Evolutionary conservation across 2,113 vertebrate genomes (phyloP), one percentile per base, ranked within the genome.

Genomic region (Odontophorus gujanensis): DNA sequence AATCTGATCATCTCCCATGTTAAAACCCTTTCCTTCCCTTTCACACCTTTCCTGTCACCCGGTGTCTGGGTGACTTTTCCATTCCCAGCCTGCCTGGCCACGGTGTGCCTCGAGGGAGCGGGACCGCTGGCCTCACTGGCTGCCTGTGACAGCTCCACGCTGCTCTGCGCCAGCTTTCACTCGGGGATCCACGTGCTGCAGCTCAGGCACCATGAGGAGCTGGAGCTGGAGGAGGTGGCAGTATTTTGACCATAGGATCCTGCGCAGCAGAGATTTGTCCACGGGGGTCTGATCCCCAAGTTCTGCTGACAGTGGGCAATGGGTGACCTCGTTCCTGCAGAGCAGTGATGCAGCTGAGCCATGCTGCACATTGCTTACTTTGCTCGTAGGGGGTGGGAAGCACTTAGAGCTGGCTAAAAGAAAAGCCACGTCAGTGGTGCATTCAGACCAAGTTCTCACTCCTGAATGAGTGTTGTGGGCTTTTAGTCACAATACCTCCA

Each of bases 81-180:
- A 20, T 84, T 74, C 14, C 86, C 87, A 99, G 99, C 95, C 53
- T 99, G 99, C 97, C 96, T 99, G 82, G 98, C 95, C 83, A 99
- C 98, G 5, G 59, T 98, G 93, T 96, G 89, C 81, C 96, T 99
- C 68, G 98, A 98, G 36, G 98, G 99, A 50, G 97, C 98, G 0
- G 99, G 99, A 38, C 98, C 99, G 0, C 96, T 99, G 95, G 96
- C 98, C 26, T 98, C 98, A 2, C 94, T 99, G 93, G 98, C 98
- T 0, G 95, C 97, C 40, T 98, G 97, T 0, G 97, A 99, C 94
- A 92, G 95, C 73, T 62, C 61, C 82, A 98, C 94, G 8, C 96
- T 99, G 63, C 96, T 99, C 82, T 99, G 99, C n/a, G 98, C 99
- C 96, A 99, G 98, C 94, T 98, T 98, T 81, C 98, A 96, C 97